These are phyloP conservation scores for Schrankia costaestrigalis DNA, from an alignment of 2,888 invertebrate genomes.

Conservation along the genomic window DNA sequence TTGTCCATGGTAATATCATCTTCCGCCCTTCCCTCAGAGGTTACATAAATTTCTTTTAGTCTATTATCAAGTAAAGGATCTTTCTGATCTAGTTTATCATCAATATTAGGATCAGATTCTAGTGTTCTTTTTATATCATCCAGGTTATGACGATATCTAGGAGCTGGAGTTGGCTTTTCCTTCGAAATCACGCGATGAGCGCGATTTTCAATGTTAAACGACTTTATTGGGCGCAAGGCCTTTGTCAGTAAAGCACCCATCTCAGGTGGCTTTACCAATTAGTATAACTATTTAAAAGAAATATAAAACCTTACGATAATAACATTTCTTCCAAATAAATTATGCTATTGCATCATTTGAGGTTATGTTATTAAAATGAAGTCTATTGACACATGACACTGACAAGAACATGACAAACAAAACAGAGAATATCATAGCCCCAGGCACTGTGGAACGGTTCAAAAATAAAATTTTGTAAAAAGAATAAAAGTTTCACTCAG, in stretches of 20 bases:
- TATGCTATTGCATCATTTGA: slow-evolving; percentile 12
- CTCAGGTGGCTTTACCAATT: slow-evolving; percentile 61
- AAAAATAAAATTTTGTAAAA: no score
- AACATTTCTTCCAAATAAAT: slow-evolving; percentile 27
- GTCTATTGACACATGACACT: slow-evolving; percentile 23
- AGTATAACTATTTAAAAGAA: slow-evolving; percentile 1
- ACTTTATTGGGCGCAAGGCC: slow-evolving; percentile 80
- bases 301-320: slow-evolving; percentile 16
- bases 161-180: slow-evolving; percentile 86
- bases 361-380: slow-evolving; percentile 36
- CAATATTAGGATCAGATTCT: slow-evolving; percentile 82
- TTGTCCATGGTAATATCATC: slow-evolving; percentile 65
- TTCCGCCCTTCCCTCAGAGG: slow-evolving; percentile 81
- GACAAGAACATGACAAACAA: slow-evolving; percentile 21
- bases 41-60: slow-evolving; percentile 87
- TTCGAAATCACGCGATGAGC: slow-evolving; percentile 85
- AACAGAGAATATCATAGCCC: slow-evolving; percentile 11
- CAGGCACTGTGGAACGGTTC: no score
- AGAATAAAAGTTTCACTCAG: no score
- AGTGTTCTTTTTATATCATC: slow-evolving; percentile 83
- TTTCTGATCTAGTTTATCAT: slow-evolving; percentile 83
- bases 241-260: slow-evolving; percentile 85
- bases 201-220: slow-evolving; percentile 88
- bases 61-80: slow-evolving; percentile 81
- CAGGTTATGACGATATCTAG: slow-evolving; percentile 81